Evolutionary conservation across 2,797 vertebrate species (phyloP).

Genomic region (Sebastes iracundus): DNA sequence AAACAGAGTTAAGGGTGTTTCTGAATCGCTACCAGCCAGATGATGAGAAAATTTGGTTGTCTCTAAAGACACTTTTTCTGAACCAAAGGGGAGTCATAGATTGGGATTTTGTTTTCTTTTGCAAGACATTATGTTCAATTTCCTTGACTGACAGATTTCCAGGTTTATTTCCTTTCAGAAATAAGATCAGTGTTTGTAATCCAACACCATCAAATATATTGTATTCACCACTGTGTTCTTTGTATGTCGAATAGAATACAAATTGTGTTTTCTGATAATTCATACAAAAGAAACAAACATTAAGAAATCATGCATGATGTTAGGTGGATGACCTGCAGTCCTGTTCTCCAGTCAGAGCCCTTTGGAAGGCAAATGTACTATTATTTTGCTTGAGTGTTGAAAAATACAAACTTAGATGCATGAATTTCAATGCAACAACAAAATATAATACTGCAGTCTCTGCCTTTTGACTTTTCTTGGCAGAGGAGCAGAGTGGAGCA

Average conservation of each 20-base stretch:
- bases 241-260: background rate
- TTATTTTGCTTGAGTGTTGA: background rate
- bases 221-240: slow-evolving; percentile 70
- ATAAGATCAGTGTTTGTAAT: slow-evolving; percentile 69
- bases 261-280: background rate
- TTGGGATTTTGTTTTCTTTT: slow-evolving; percentile 41
- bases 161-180: slow-evolving; percentile 77
- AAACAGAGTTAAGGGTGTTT: background rate
- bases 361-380: slow-evolving; percentile 44
- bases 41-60: background rate
- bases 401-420: background rate
- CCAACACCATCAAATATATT: slow-evolving; percentile 78
- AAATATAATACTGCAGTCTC: background rate
- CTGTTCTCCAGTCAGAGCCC: slow-evolving; percentile 53
- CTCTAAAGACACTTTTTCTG: background rate
- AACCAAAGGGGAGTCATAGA: slow-evolving; percentile 4
- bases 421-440: background rate
- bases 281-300: background rate
- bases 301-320: slow-evolving; percentile 18
- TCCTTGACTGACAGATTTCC: slow-evolving; percentile 76
- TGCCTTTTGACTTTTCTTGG: background rate
- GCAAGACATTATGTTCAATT: slow-evolving; percentile 68
- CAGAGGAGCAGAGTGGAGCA: background rate
- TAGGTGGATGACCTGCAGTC: slow-evolving; percentile 26
- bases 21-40: background rate